Evolutionary conservation across 2,797 vertebrate species (phyloP), one percentile per base, ranked within the genome.

Genomic region (Etheostoma nigrum): DNA sequence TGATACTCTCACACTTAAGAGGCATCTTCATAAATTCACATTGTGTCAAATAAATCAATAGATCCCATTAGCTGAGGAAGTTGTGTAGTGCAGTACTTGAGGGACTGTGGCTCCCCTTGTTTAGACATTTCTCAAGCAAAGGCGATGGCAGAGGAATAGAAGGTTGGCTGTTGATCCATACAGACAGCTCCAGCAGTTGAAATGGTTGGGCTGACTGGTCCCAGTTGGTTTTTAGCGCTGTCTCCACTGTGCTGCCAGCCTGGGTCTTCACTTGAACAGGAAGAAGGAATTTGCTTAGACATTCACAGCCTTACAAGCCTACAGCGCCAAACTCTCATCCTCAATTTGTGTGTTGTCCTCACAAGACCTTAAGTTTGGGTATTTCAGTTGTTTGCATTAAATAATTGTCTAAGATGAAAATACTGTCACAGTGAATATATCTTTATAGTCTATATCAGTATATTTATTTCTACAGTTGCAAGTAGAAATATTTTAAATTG

Each of bases 31-130:
- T 91, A 93, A 92, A 94, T 90, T 93, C 91, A 87, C 90, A 90
- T 89, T 90, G 91, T 93, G 91, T 92, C 93, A 92, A 93, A 92
- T 91, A 93, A 94, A 94, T 94, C 92, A 92, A 93, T 94, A 91
- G 83, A 85, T 92, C 85, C 92, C 88, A 93, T 95, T 95, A 94
- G 88, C 83, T 60, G 81, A 86, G 89, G 90, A 93, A 92, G 86
- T 86, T 88, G 88, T 90, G 87, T 71, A 82, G 88, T 76, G 77
- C 71, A 54, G 88, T 86, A 89, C 88, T 90, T 90, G 88, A 87
- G 91, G 86, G 88, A 82, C 74, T 23, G 11, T 12, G 33, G 57
- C 45, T 65, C 63, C 68, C 60, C 75, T 84, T 66, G 72, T 91
- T 93, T 84, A 78, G 81, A 87, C 75, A 61, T 88, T 80, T 88